phyloP scores from a whole-genome alignment of 2,888 invertebrate genomes.

The Cryptocheilus praepositus region DNA sequence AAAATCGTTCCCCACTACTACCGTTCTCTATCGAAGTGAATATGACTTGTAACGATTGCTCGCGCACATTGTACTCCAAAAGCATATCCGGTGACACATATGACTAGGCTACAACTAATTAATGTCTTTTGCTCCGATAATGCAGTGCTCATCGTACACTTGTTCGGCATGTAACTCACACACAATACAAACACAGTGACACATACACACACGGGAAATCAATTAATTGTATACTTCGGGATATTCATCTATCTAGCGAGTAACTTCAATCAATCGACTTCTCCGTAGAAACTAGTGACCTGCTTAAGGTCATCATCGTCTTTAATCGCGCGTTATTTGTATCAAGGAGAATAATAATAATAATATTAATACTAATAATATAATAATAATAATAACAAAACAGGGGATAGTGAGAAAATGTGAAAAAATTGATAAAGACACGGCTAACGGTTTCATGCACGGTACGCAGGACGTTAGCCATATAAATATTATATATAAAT shows the following conservation, averaged over 20 bases:
- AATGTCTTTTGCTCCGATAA: slow-evolving; percentile 34
- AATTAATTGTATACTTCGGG: slow-evolving; percentile 37
- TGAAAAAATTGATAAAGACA: slow-evolving; percentile 16
- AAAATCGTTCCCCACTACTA: background rate
- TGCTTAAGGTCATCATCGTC: background rate
- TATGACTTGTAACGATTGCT: background rate
- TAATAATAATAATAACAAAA: slow-evolving; percentile 10
- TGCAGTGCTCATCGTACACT: slow-evolving; percentile 24
- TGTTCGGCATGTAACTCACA: slow-evolving; percentile 40
- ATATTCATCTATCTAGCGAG: slow-evolving; percentile 25
- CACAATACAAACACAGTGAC: too few species aligned
- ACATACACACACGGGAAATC: background rate
- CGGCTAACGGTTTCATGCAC: slow-evolving; percentile 1
- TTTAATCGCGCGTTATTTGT: too few species aligned
- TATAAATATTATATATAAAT: slow-evolving; percentile 16
- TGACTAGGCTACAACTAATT: slow-evolving; percentile 58
- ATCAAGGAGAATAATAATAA: too few species aligned
- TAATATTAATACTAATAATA: slow-evolving; percentile 12
- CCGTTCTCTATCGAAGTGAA: background rate
- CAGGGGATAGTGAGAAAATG: background rate
- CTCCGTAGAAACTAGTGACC: background rate
- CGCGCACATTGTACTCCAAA: slow-evolving; percentile 51
- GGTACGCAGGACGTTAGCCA: background rate
- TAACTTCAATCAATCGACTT: slow-evolving; percentile 29
- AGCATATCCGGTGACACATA: slow-evolving; percentile 71